Conservation (phyloP, 35 echinoderm and acorn worm genomes). For the Ophioderma brevispina region DNA sequence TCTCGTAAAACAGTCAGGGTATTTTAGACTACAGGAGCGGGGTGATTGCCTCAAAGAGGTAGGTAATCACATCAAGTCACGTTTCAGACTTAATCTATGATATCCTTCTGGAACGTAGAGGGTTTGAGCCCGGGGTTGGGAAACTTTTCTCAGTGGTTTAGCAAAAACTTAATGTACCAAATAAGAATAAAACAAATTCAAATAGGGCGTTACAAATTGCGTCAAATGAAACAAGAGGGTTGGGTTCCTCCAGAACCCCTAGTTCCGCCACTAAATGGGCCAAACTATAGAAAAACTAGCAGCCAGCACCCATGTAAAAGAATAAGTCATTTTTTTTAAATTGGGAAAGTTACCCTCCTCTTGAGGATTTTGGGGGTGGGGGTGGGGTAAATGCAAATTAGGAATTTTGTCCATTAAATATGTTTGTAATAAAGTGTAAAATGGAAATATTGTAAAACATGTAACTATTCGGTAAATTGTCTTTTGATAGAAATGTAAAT, state of each 20-base stretch:
- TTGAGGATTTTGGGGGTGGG: background rate
- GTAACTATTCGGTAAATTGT: too few species aligned
- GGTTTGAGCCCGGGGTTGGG: conserved; percentile 13
- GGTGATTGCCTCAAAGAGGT: conserved; percentile 23
- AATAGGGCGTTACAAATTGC: conserved; percentile 9
- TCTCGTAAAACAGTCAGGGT: conserved; percentile 21
- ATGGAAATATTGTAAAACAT: background rate
- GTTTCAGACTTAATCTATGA: conserved; percentile 52
- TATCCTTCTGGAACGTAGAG: background rate
- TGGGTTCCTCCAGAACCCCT: background rate
- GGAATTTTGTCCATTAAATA: background rate
- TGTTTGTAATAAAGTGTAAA: background rate
- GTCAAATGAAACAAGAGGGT: background rate
- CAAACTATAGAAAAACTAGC: background rate
- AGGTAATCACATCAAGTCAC: conserved; percentile 23
- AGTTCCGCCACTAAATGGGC: background rate
- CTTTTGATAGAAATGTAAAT: background rate
- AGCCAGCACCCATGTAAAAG: background rate
- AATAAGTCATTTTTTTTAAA: background rate
- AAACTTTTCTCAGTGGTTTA: conserved; percentile 22
- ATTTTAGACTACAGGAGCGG: conserved; percentile 8
- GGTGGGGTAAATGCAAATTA: too few species aligned
- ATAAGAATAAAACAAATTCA: conserved; percentile 12
- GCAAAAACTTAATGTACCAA: conserved; percentile 33
- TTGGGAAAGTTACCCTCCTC: background rate